Conservation (phyloP, 2,113 vertebrate species). For the Phyllostomus discolor region DNA sequence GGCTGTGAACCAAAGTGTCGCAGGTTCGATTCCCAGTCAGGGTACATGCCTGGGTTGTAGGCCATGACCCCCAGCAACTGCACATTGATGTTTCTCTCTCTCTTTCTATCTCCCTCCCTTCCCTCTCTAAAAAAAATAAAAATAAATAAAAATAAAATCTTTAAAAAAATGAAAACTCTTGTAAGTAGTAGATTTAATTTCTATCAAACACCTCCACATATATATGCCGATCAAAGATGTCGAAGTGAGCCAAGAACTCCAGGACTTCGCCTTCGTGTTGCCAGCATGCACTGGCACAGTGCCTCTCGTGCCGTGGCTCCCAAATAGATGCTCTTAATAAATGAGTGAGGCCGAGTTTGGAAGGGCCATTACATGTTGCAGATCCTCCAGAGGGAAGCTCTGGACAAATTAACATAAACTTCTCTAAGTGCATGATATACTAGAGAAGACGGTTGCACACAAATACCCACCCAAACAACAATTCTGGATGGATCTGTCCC, state of each 20-base stretch:
- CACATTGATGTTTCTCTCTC: too few species aligned
- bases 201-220: neutral
- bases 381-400: neutral
- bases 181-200: neutral
- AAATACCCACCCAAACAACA: neutral
- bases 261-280: neutral
- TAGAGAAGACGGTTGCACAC: neutral
- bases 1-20: too few species aligned
- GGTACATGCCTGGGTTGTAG: too few species aligned
- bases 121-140: too few species aligned
- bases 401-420: neutral
- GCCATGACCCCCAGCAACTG: too few species aligned
- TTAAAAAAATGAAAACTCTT: neutral
- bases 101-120: too few species aligned
- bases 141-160: too few species aligned
- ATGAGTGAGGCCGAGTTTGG: neutral
- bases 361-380: neutral
- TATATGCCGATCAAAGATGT: neutral
- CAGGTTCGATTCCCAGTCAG: too few species aligned
- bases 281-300: neutral
- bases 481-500: neutral
- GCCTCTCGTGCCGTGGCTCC: neutral
- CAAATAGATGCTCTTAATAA: neutral
- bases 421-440: neutral
- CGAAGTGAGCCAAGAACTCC: neutral